Evolutionary conservation across 2,797 vertebrate species (phyloP).

Genomic region (Eulemur coronatus): DNA sequence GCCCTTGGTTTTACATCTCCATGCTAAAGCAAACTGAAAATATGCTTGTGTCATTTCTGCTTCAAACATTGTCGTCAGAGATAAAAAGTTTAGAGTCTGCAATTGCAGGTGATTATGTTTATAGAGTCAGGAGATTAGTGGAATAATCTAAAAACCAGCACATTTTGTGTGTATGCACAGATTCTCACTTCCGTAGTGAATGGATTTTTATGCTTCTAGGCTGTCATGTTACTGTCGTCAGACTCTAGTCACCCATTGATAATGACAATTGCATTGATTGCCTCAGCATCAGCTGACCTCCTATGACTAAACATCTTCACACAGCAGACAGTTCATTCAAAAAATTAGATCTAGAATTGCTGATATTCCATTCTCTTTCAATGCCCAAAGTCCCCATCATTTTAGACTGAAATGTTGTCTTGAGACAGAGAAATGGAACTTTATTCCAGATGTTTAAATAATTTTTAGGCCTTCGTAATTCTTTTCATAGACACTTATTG

Average conservation of each 20-base stretch:
- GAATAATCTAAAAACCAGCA: slow-evolving; percentile 39
- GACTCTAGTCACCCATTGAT: slow-evolving; percentile 37
- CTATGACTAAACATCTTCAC: slow-evolving; percentile 50
- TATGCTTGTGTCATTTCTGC: slow-evolving; percentile 60
- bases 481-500: neutral
- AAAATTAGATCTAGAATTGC: slow-evolving; percentile 21
- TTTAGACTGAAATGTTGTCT: slow-evolving; percentile 32
- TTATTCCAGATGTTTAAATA: slow-evolving; percentile 37
- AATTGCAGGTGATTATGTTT: slow-evolving; percentile 57
- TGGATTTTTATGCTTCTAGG: slow-evolving; percentile 38
- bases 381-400: neutral
- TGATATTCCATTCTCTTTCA: slow-evolving; percentile 31
- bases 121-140: slow-evolving; percentile 18
- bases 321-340: slow-evolving; percentile 38
- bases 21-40: slow-evolving; percentile 16
- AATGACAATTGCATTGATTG: slow-evolving; percentile 58
- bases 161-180: neutral
- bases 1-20: neutral
- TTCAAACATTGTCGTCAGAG: slow-evolving; percentile 49
- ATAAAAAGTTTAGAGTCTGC: slow-evolving; percentile 11
- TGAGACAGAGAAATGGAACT: slow-evolving; percentile 4
- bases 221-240: slow-evolving; percentile 15
- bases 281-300: slow-evolving; percentile 50
- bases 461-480: neutral
- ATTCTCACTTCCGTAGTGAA: slow-evolving; percentile 14